Evolutionary conservation across 2,113 vertebrate species (phyloP).

Genomic region (Ia io): DNA sequence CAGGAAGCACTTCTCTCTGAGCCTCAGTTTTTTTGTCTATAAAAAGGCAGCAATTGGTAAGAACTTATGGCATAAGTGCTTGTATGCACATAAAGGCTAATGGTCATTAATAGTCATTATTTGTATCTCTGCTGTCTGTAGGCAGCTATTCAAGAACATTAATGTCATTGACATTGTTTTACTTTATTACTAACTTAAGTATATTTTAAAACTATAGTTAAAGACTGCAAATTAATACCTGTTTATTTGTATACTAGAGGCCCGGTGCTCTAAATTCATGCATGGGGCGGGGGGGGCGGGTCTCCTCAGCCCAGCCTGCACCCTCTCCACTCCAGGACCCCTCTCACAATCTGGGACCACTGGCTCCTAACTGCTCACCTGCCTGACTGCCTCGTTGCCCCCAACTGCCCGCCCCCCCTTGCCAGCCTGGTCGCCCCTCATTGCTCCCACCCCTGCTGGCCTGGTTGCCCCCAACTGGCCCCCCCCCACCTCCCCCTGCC

Average conservation of each 20-base stretch:
- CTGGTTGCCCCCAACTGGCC: no score
- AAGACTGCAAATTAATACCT: not conserved
- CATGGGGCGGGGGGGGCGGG: no score
- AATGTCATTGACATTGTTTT: not conserved
- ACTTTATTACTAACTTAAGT: not conserved
- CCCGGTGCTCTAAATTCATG: no score
- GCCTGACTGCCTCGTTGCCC: no score
- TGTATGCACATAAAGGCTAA: not conserved
- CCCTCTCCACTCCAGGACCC: no score
- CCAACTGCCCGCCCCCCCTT: no score
- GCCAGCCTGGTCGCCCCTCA: no score
- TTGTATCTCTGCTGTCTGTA: not conserved
- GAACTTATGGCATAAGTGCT: not conserved
- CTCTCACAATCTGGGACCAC: no score
- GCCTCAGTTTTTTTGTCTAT: constrained; percentile 6
- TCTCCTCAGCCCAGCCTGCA: no score
- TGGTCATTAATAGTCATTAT: not conserved
- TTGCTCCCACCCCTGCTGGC: no score
- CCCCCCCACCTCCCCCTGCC: no score
- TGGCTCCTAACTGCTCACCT: no score
- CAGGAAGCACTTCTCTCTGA: not conserved
- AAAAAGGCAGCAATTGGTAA: not conserved
- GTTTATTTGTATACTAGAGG: not conserved
- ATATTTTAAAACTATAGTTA: not conserved
- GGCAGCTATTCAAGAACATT: not conserved